Conservation (phyloP, 2,113 vertebrate species). For the Phalacrocorax carbo region DNA sequence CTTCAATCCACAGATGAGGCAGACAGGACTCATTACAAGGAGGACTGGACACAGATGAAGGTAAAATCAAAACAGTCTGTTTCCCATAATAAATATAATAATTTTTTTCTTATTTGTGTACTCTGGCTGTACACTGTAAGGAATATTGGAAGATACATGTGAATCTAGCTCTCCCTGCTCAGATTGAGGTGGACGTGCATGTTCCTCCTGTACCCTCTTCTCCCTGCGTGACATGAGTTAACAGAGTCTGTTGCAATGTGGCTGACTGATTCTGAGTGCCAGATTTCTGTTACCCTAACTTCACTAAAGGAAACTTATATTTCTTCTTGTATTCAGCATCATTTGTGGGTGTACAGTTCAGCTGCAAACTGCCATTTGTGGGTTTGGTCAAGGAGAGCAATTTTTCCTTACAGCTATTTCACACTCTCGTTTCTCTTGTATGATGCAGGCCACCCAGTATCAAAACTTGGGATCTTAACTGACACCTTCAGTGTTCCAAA, state of each 20-base stretch:
- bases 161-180: neutral
- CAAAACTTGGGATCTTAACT: neutral
- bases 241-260: neutral
- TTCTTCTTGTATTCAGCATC: neutral
- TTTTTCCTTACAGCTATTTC: neutral
- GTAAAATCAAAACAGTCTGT: conserved; percentile 57
- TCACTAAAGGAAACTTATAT: neutral
- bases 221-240: neutral
- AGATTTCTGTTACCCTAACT: neutral
- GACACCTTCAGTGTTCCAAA: neutral
- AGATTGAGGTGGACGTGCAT: rapidly evolving
- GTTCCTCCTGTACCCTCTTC: neutral
- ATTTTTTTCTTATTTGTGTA: neutral
- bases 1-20: conserved; percentile 85
- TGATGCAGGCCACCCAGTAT: neutral
- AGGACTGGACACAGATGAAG: conserved; percentile 94
- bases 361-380: neutral
- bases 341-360: neutral
- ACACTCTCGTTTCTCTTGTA: neutral
- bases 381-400: neutral
- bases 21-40: conserved; percentile 81
- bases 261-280: neutral
- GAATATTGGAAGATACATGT: neutral
- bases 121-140: neutral
- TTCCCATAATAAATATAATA: neutral